Evolutionary conservation across 2,888 invertebrate genomes (phyloP), one percentile per base, ranked within the genome.

Genomic region (Meiosimyza decipiens): DNA sequence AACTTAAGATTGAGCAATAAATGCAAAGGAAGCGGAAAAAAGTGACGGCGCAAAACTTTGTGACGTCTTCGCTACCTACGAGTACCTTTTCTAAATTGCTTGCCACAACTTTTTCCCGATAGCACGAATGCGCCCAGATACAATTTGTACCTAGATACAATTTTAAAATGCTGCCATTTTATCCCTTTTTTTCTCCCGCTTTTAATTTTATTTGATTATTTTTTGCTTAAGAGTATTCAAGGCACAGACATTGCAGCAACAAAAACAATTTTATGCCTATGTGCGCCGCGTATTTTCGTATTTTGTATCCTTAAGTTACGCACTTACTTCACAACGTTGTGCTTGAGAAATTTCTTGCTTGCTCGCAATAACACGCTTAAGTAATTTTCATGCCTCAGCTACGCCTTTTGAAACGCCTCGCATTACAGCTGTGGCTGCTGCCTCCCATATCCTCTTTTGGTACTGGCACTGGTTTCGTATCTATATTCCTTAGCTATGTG

Each of bases 301-400:
- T 40, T 62, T 47, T 16, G 40, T 40, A 63, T 65, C 65, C 65
- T 65, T 65, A 28, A 15, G 51, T 18, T 50, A 51, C 65, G 50
- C 18, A 49, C 47, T 49, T 49, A 63, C 52, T 52, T 52, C 22
- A 22, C 22, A 33, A 52, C 15, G 3, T 28, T 50, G 9, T 51
- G 52, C 22, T 18, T 22, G 15, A 13, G 63, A 22, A 50, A 22
- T n/a, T 16, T 16, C 51, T 65, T 22, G 28, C 28, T 33, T 82
- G 79, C 76, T 80, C 78, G 82, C 82, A 86, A 86, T 85, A 86
- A 83, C 85, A 86, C 83, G 85, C 83, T 83, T 83, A 83, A 81
- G 83, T 85, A 83, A 84, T 83, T 85, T 85, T 85, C 82, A 83
- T 84, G 84, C 79, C 80, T 81, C 81, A 81, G 81, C 78, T 79